Evolutionary conservation across 2,113 vertebrate genomes (phyloP).

Genomic region (Pandion haliaetus): DNA sequence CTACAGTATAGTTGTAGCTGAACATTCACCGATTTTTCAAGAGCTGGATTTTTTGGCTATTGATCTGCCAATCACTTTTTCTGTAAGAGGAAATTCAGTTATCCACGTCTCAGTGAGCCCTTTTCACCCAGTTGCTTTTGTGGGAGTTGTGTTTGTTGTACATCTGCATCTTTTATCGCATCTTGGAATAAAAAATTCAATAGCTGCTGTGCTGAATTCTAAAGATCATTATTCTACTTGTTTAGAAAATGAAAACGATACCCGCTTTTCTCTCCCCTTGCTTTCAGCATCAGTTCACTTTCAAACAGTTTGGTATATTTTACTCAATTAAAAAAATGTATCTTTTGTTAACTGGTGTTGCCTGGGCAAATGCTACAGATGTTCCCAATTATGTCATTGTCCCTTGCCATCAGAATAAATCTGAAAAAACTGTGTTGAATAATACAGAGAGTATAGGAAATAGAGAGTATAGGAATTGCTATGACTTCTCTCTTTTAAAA

Average conservation of each 20-base stretch:
- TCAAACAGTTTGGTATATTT: neutral
- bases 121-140: neutral
- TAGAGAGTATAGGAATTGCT: neutral
- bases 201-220: neutral
- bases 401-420: neutral
- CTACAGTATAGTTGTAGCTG: neutral
- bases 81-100: neutral
- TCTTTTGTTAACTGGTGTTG: neutral
- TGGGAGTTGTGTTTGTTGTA: neutral
- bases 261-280: neutral
- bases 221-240: constrained; percentile 13
- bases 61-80: constrained; percentile 14
- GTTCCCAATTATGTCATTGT: neutral
- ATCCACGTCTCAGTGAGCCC: neutral
- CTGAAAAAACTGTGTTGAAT: neutral
- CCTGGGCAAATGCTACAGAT: neutral
- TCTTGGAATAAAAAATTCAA: neutral
- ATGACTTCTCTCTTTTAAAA: neutral
- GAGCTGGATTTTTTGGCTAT: neutral
- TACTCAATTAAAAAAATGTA: neutral
- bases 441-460: no score
- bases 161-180: neutral
- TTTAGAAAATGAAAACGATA: constrained; percentile 21
- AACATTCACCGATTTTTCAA: neutral
- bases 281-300: neutral